phyloP scores from a whole-genome alignment of 2,888 invertebrate species.

The Drosophila pseudotalamancana region DNA sequence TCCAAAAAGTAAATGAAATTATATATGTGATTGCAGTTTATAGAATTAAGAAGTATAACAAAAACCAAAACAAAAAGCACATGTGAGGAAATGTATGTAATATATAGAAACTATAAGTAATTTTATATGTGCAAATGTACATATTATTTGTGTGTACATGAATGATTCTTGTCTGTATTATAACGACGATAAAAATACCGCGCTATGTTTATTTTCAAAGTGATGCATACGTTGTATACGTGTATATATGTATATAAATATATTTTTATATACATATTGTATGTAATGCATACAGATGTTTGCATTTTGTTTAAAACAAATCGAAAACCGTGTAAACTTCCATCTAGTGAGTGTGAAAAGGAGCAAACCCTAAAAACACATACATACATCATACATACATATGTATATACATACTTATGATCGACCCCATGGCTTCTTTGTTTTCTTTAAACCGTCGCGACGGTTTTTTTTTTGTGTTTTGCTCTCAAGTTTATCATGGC shows the following conservation, averaged over 20 bases:
- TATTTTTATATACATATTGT: neutral
- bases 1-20: slow-evolving; percentile 48
- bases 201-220: slow-evolving; percentile 39
- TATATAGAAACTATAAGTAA: slow-evolving; percentile 34
- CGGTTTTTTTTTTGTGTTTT: slow-evolving; percentile 39
- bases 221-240: slow-evolving; percentile 20
- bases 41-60: slow-evolving; percentile 15
- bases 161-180: slow-evolving; percentile 26
- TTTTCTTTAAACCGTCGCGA: slow-evolving; percentile 8
- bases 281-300: slow-evolving; percentile 4
- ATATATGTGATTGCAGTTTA: neutral
- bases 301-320: slow-evolving; percentile 2
- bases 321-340: slow-evolving; percentile 2
- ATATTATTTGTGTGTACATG: slow-evolving; percentile 14
- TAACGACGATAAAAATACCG: slow-evolving; percentile 62
- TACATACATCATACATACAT: neutral
- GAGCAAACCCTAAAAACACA: neutral
- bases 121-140: slow-evolving; percentile 1
- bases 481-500: slow-evolving; percentile 22
- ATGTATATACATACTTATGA: neutral
- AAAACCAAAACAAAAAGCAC: slow-evolving; percentile 2
- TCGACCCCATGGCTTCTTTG: slow-evolving; percentile 24
- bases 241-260: neutral
- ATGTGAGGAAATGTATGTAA: slow-evolving; percentile 18
- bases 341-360: slow-evolving; percentile 8